phyloP scores from a whole-genome alignment of 2,113 vertebrate species.

The Lophura nycthemera region DNA sequence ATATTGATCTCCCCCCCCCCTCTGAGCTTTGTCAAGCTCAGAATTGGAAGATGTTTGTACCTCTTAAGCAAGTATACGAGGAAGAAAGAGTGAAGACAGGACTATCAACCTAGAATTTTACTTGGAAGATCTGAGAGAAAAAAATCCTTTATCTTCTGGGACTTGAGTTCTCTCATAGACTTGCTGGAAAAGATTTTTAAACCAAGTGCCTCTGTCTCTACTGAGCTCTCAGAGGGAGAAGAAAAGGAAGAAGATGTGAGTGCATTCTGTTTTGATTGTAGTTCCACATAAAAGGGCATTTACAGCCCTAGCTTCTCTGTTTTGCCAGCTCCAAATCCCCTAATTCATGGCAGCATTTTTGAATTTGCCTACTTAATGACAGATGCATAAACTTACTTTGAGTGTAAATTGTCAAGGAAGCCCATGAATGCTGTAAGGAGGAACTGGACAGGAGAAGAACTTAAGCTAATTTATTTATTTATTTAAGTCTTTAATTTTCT shows the following conservation, averaged over 20 bases:
- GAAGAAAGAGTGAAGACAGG: slow-evolving; percentile 32
- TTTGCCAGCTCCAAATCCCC: not conserved
- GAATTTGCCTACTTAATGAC: not conserved
- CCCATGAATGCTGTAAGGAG: not conserved
- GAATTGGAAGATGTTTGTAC: slow-evolving; percentile 24
- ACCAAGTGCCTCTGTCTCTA: not conserved
- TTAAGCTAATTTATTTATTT: not conserved
- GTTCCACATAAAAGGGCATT: not conserved
- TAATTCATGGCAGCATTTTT: not conserved
- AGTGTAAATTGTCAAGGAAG: not conserved
- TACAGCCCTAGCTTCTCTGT: not conserved
- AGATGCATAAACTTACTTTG: not conserved
- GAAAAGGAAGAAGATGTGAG: not conserved
- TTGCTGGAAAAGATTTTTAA: slow-evolving; percentile 30
- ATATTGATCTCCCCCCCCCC: slow-evolving; percentile 31
- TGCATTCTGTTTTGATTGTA: slow-evolving; percentile 12
- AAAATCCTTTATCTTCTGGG: slow-evolving; percentile 32
- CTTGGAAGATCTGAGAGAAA: slow-evolving; percentile 39
- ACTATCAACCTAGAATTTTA: slow-evolving; percentile 29
- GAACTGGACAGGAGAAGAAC: not conserved
- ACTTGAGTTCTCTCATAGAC: not conserved
- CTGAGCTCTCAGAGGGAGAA: not conserved
- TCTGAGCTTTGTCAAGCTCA: not conserved
- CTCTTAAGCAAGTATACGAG: slow-evolving; percentile 42
- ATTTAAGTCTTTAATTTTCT: not conserved